Conservation (phyloP, 2,888 invertebrate species). For the Toxonevra muliebris region DNA sequence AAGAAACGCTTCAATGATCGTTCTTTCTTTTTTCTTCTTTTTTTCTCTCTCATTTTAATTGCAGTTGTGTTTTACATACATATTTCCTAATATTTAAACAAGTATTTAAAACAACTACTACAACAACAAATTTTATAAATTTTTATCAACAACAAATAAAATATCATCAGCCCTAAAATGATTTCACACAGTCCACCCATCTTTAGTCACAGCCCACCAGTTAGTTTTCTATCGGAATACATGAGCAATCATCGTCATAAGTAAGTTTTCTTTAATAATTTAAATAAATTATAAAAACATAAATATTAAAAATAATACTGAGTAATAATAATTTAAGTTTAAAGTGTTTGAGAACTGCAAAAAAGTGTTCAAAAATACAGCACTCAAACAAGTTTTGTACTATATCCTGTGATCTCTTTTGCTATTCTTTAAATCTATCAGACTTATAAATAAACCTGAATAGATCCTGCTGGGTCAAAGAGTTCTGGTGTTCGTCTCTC, state of each 20-base stretch:
- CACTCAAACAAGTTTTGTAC: no score
- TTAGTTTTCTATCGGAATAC: slow-evolving; percentile 72
- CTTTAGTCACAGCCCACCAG: slow-evolving; percentile 77
- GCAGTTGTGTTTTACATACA: slow-evolving; percentile 8
- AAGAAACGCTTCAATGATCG: no score
- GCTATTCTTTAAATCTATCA: no score
- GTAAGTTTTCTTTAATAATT: slow-evolving; percentile 52
- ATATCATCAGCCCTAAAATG: slow-evolving; percentile 65
- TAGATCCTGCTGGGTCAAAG: no score
- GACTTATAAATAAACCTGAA: no score
- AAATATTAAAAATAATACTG: no score
- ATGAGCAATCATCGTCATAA: slow-evolving; percentile 63
- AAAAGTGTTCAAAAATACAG: no score
- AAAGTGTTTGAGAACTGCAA: no score
- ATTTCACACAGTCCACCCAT: slow-evolving; percentile 76
- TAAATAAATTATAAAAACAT: no score
- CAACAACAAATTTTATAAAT: not conserved
- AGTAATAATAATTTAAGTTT: no score
- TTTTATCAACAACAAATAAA: not conserved
- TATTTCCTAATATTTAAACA: not conserved
- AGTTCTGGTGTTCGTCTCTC: no score
- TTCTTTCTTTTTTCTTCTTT: slow-evolving; percentile 2
- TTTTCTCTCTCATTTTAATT: slow-evolving; percentile 2
- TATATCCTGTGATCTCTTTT: no score
- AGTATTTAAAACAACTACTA: slow-evolving; percentile 5